These are phyloP conservation scores for Octomys mimax DNA, from an alignment of 2,797 vertebrate genomes.

Conservation along the genomic window DNA sequence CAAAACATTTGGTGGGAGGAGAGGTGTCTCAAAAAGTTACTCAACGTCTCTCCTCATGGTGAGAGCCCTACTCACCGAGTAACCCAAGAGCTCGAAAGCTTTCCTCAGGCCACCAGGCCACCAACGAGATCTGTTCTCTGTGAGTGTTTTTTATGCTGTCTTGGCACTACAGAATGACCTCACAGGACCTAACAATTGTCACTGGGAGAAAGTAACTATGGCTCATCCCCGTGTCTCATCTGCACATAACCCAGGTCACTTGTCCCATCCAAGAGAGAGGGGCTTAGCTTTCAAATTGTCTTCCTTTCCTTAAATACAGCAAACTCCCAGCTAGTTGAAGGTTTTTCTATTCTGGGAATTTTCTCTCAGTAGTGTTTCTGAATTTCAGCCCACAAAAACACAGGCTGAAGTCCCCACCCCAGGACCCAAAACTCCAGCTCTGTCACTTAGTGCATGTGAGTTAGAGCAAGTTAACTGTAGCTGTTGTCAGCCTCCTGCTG, in stretches of 20 bases:
- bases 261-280: neutral
- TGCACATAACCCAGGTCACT: neutral
- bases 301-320: neutral
- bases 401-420: neutral
- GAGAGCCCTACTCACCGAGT: neutral
- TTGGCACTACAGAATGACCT: neutral
- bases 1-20: neutral
- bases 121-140: neutral
- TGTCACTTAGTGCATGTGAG: neutral
- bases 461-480: neutral
- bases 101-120: neutral
- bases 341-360: slow-evolving; percentile 5
- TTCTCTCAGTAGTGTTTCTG: neutral
- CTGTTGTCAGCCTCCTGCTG: neutral
- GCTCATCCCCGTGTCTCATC: neutral
- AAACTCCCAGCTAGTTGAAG: neutral
- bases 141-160: neutral
- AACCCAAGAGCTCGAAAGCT: neutral
- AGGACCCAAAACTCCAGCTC: neutral
- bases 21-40: neutral
- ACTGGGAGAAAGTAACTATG: neutral
- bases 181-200: neutral
- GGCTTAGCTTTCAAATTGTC: neutral
- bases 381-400: neutral
- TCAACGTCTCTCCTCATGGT: neutral